A percentile compares a stretch with the other conserved stretches of the same genome.
These are phyloP conservation scores for Lampropteryx suffumata DNA, from an alignment of 2,888 invertebrate species.

Conservation along the genomic window DNA sequence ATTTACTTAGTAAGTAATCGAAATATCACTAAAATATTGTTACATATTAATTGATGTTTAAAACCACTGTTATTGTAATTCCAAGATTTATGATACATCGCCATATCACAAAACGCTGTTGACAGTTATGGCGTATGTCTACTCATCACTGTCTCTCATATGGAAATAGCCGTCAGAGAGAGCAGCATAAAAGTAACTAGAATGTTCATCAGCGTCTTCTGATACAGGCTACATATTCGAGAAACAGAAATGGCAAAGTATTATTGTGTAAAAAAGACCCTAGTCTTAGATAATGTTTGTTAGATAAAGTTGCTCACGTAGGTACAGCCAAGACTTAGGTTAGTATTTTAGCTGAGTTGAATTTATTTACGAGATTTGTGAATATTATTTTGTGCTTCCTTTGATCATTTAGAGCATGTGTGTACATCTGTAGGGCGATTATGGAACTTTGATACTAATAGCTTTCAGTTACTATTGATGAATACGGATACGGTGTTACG, in stretches of 20 bases:
- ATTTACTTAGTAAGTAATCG: conserved; percentile 22
- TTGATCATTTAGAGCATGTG: conserved; percentile 9
- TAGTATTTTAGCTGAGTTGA: conserved; percentile 29
- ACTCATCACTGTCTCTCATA: no score
- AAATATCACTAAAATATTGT: conserved; percentile 29
- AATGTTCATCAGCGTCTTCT: conserved; percentile 4
- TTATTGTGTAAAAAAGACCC: conserved; percentile 65
- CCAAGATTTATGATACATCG: conserved; percentile 46
- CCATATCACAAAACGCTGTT: conserved; percentile 1
- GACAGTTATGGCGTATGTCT: not conserved
- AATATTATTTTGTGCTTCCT: conserved; percentile 30
- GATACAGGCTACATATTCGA: conserved; percentile 1
- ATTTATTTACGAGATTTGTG: conserved; percentile 22
- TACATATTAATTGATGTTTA: conserved; percentile 38
- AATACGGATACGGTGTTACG: no score
- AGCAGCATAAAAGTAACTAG: not conserved
- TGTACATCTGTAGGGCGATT: not conserved
- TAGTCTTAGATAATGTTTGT: conserved; percentile 74
- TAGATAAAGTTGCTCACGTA: conserved; percentile 64
- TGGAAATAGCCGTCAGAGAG: no score
- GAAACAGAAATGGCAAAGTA: conserved; percentile 44
- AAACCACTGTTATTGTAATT: conserved; percentile 56
- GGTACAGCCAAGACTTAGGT: conserved; percentile 43
- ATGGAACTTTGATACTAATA: no score
- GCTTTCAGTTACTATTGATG: no score